These are phyloP conservation scores for Bergia sp. DNA, from an alignment of 92 coral and sea anemone genomes.

Conservation along the genomic window DNA sequence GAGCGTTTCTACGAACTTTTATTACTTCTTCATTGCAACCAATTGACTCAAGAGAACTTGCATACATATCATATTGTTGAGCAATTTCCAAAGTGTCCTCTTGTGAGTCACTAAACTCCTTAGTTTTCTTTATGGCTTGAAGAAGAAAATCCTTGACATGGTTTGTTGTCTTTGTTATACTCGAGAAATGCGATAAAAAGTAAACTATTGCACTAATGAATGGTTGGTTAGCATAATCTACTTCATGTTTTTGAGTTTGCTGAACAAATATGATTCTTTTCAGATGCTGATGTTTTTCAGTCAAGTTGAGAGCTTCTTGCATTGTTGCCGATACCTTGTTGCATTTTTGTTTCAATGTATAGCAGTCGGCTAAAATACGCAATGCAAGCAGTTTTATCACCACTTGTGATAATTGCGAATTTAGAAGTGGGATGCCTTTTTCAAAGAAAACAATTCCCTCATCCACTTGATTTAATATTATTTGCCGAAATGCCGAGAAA, in stretches of 20 bases:
- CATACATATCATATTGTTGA: background rate
- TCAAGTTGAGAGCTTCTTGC: background rate
- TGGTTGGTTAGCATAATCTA: background rate
- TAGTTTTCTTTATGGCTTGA: background rate
- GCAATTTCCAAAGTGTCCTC: background rate
- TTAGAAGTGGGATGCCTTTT: background rate
- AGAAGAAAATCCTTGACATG: background rate
- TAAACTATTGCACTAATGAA: background rate
- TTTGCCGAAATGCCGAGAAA: background rate
- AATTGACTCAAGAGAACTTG: background rate
- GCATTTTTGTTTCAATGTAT: background rate
- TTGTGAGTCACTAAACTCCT: background rate
- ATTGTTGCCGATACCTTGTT: background rate
- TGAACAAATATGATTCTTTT: background rate
- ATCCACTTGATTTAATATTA: background rate
- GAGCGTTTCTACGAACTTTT: constrained; percentile 18
- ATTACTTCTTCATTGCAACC: background rate
- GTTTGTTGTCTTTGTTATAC: background rate
- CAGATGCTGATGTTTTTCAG: background rate
- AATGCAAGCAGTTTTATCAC: background rate
- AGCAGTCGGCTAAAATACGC: constrained; percentile 12
- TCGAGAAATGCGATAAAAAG: background rate
- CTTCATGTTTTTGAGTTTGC: background rate
- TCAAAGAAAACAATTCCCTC: background rate
- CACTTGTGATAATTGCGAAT: background rate